Conservation (phyloP, 2,888 invertebrate genomes). For the Chaetoderma sp. region DNA sequence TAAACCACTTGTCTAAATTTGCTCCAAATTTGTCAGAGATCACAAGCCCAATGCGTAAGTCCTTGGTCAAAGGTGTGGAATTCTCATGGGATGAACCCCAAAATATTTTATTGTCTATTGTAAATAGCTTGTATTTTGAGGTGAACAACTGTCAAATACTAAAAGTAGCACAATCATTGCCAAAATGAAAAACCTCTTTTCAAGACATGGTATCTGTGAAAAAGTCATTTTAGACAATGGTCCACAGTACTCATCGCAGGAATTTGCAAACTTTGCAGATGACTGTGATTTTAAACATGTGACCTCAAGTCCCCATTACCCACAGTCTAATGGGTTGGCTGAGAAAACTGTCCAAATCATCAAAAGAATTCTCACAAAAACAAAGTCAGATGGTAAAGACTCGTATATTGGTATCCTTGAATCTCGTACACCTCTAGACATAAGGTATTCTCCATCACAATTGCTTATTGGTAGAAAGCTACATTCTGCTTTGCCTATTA, state of each 20-base stretch:
- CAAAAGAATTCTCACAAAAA: slow-evolving; percentile 1
- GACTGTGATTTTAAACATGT: neutral
- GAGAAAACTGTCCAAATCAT: slow-evolving; percentile 8
- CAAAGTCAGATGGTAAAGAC: too few species aligned
- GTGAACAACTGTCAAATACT: too few species aligned
- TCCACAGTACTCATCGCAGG: slow-evolving; percentile 21
- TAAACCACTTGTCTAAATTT: slow-evolving; percentile 22
- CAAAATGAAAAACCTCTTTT: neutral
- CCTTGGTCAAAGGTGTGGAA: too few species aligned
- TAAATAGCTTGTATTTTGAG: too few species aligned
- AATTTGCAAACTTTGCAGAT: neutral
- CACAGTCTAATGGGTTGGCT: slow-evolving; percentile 5
- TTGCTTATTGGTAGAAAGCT: too few species aligned
- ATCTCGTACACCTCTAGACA: too few species aligned
- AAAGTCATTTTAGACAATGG: slow-evolving; percentile 34
- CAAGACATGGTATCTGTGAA: slow-evolving; percentile 26
- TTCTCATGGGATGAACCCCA: too few species aligned
- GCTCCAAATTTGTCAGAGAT: slow-evolving; percentile 18
- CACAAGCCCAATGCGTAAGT: too few species aligned
- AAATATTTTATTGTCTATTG: too few species aligned
- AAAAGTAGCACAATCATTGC: neutral
- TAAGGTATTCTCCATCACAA: too few species aligned
- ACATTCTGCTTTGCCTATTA: too few species aligned
- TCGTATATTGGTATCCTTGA: too few species aligned
- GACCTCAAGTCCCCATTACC: neutral